Evolutionary conservation across 1,140 invertebrate genomes (phyloP).

Genomic region (Drosophila kikkawai): DNA sequence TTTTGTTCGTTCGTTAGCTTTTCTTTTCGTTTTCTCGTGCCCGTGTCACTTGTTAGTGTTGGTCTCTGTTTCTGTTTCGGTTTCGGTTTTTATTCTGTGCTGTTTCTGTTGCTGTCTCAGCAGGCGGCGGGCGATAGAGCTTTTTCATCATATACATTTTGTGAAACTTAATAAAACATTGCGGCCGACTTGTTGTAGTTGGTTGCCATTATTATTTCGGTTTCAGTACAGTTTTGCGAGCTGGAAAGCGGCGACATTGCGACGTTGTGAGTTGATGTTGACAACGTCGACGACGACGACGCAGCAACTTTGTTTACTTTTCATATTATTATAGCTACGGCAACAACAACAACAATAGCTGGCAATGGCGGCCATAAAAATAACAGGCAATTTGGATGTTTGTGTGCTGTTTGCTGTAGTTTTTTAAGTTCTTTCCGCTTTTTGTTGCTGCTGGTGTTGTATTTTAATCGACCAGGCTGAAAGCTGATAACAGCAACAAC

Average conservation of each 20-base stretch:
- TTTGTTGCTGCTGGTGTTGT: constrained; percentile 8
- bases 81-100: constrained; percentile 20
- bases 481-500: constrained; percentile 58
- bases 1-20: constrained; percentile 16
- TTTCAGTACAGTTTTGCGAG: constrained; percentile 67
- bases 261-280: constrained; percentile 42
- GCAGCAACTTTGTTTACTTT: constrained; percentile 76
- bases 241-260: constrained; percentile 28
- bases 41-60: constrained; percentile 52
- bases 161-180: constrained; percentile 78
- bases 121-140: constrained; percentile 55
- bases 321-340: constrained; percentile 69
- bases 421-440: constrained; percentile 49
- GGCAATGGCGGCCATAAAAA: constrained; percentile 46
- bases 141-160: constrained; percentile 62
- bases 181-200: constrained; percentile 32
- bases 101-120: constrained; percentile 60
- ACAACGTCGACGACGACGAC: constrained; percentile 25
- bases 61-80: constrained; percentile 33
- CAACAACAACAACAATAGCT: constrained; percentile 42
- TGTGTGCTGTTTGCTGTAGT: constrained; percentile 16
- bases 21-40: constrained; percentile 47
- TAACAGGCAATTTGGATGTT: constrained; percentile 53
- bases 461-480: constrained; percentile 32
- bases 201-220: constrained; percentile 39